Evolutionary conservation across 2,888 invertebrate genomes (phyloP).

Genomic region (Cataglyphis cursor): DNA sequence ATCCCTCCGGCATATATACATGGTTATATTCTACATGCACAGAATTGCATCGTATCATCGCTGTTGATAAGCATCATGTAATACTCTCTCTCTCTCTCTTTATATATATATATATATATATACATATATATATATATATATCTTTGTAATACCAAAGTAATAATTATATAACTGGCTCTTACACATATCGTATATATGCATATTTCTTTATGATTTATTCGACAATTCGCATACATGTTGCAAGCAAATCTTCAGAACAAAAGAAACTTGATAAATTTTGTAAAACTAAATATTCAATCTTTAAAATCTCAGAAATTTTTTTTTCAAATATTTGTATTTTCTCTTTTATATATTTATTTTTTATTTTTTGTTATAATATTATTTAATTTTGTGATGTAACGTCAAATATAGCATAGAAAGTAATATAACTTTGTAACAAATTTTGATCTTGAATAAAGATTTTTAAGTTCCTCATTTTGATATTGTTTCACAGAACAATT

Average conservation of each 20-base stretch:
- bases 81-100: neutral
- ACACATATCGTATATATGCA: slow-evolving; percentile 15
- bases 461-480: neutral
- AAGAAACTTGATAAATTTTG: neutral
- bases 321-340: neutral
- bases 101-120: neutral
- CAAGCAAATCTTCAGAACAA: neutral
- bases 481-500: neutral
- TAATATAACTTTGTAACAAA: neutral
- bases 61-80: slow-evolving; percentile 25
- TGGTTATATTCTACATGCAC: slow-evolving; percentile 65
- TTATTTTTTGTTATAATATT: neutral
- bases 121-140: neutral
- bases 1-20: slow-evolving; percentile 25
- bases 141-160: neutral
- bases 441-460: neutral
- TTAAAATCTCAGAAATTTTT: neutral
- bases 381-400: neutral
- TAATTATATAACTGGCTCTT: slow-evolving; percentile 63
- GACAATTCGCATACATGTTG: neutral
- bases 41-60: slow-evolving; percentile 66
- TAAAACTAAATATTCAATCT: neutral
- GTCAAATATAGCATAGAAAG: neutral
- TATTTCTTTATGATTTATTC: slow-evolving; percentile 2
- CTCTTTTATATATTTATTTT: neutral